A percentile compares a stretch with the other conserved stretches of the same genome.
phyloP scores from a whole-genome alignment of 2,888 invertebrate species.

The Melipona bicolor region DNA sequence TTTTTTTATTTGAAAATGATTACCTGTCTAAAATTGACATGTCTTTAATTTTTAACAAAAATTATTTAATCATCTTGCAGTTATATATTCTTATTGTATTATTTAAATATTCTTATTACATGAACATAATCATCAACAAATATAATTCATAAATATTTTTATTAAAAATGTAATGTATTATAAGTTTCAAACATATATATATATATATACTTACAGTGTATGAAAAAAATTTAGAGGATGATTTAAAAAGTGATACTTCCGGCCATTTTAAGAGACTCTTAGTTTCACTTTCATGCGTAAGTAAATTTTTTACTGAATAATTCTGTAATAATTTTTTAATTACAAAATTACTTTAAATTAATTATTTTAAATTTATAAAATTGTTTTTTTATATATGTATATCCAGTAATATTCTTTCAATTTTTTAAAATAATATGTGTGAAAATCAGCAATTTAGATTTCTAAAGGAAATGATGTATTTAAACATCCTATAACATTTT shows the following conservation, averaged over 20 bases:
- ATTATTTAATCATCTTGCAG: too few species aligned
- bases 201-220: slow-evolving; percentile 87
- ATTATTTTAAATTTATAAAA: background rate
- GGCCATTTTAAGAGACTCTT: slow-evolving; percentile 95
- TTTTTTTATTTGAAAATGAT: background rate
- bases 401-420: background rate
- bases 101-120: too few species aligned
- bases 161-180: background rate
- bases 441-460: too few species aligned
- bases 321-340: background rate
- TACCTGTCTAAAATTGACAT: background rate
- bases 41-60: background rate
- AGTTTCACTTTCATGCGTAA: slow-evolving; percentile 90
- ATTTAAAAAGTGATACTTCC: slow-evolving; percentile 94
- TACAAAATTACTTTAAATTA: too few species aligned
- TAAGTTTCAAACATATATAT: background rate
- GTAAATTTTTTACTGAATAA: slow-evolving; percentile 52
- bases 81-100: too few species aligned
- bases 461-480: too few species aligned
- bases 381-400: background rate
- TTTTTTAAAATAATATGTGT: background rate
- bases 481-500: too few species aligned
- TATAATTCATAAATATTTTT: background rate
- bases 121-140: too few species aligned
- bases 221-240: slow-evolving; percentile 91